Base-by-base conservation (phyloP, 1,140 invertebrate species). In the Radopholus similis region DNA sequence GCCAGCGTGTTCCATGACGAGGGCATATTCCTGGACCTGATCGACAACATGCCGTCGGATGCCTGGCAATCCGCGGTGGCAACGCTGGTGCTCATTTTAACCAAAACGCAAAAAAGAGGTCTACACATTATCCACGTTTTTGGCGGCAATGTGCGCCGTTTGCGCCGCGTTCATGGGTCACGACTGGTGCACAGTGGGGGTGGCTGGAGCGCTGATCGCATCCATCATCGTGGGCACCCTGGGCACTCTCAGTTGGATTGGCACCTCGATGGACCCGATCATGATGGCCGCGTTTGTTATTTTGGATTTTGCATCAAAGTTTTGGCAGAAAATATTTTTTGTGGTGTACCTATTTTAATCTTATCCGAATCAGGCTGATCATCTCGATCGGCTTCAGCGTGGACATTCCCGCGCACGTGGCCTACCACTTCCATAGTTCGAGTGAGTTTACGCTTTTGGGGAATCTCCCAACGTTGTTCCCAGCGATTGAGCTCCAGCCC, bases 321-420 rank as follows among this genome's bases (percentile, higher is more conserved):
- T 34, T 26, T 4, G 26, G 28, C 15, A 62, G 1, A 64, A 64
- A n/a, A 64, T 59, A 28, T 64, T 51, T 15, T 9, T 64, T 8
- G 11, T 64, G n/a, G n/a, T n/a, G n/a, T n/a, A n/a, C n/a, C n/a
- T n/a, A n/a, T n/a, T n/a, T n/a, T n/a, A n/a, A n/a, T n/a, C n/a
- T n/a, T n/a, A n/a, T n/a, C n/a, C n/a, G n/a, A n/a, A n/a, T n/a
- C n/a, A 82, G 84, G 35, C 72, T 85, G 38, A 83, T 85, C 37
- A 85, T 85, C 70, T 83, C 83, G 26, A 81, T 86, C 13, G 85
- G 85, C 8, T 84, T 77, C 55, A 68, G 62, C 23, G 63, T 80
- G 2, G 75, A 77, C 42, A 76, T 77, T 56, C 75, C 75, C 9
- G 71, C 75, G 28, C 75, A 77, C 59, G 59, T 80, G 30, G 51